phyloP scores from a whole-genome alignment of 2,113 vertebrate species.

The Phyllopteryx taeniolatus region DNA sequence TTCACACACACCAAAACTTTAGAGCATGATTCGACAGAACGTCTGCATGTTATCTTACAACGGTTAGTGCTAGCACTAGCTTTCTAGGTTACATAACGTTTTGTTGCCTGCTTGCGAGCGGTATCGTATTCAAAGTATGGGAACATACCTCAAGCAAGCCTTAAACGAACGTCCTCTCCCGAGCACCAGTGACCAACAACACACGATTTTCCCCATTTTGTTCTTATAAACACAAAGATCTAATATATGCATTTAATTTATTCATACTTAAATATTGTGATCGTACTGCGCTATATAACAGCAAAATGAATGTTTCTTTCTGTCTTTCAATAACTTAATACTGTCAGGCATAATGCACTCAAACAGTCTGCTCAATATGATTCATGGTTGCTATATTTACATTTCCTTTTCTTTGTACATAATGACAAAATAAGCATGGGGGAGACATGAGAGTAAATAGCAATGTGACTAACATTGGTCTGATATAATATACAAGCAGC shows the following conservation, averaged over 20 bases:
- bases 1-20: too few species aligned
- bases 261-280: neutral
- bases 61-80: too few species aligned
- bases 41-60: too few species aligned
- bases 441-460: slow-evolving; percentile 46
- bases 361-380: slow-evolving; percentile 34
- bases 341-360: slow-evolving; percentile 34
- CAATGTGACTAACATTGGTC: slow-evolving; percentile 47
- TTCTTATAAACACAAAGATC: too few species aligned
- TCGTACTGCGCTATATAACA: neutral
- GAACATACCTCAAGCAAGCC: too few species aligned
- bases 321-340: slow-evolving; percentile 3
- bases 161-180: too few species aligned
- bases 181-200: too few species aligned
- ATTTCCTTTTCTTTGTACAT: slow-evolving; percentile 36
- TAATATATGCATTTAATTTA: neutral
- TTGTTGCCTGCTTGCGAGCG: too few species aligned
- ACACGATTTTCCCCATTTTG: too few species aligned
- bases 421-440: slow-evolving; percentile 45
- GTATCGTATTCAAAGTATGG: too few species aligned
- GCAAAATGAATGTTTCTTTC: neutral
- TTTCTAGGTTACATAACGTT: too few species aligned
- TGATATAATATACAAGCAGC: slow-evolving; percentile 58
- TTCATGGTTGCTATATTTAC: slow-evolving; percentile 58
- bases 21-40: too few species aligned